Evolutionary conservation across 2,797 vertebrate genomes (phyloP), one percentile per base, ranked within the genome.

Genomic region (Monodelphis domestica): DNA sequence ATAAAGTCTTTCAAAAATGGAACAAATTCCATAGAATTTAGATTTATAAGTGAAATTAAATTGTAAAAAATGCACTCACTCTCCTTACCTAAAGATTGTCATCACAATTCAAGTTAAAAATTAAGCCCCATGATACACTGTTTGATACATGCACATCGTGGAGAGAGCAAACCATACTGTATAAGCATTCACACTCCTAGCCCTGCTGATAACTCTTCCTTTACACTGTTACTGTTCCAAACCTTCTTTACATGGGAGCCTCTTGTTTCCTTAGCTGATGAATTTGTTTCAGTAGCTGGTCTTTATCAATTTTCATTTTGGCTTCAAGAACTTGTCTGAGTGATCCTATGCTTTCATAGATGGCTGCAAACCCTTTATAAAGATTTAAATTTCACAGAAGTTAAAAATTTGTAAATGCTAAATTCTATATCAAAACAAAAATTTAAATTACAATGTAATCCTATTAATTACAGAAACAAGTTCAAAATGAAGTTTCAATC

Each of bases 341-440:
- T 89, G 98, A 98, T 45, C 98, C 98, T 92, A 99, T 98, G 97
- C 98, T 99, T 95, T 99, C 98, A 54, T 99, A 98, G 96, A 98
- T 98, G 63, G 98, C 98, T 50, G 98, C 97, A 97, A 99, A 99
- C 63, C 98, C 98, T 99, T 96, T 57, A 96, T 78, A 92, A 57
- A 96, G 57, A 96, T 70, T 95, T 90, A 97, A 97, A 95, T 56
- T 45, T 33, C 57, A 92, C 28, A 89, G 55, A 52, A 29, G 87
- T 96, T 93, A 96, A 51, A n/a, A 45, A 52, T 84, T 57, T 17
- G 10, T 5, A 5, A 53, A 57, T 0, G 0, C n/a, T 2, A 95
- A 90, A 87, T 55, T 59, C 2, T 30, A 50, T 29, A 29, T 70
- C 55, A 94, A 93, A 90, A 91, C 53, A 55, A 0, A 0, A 55